Base-by-base conservation (phyloP, 1,140 invertebrate species). In the Steinernema feltiae region DNA sequence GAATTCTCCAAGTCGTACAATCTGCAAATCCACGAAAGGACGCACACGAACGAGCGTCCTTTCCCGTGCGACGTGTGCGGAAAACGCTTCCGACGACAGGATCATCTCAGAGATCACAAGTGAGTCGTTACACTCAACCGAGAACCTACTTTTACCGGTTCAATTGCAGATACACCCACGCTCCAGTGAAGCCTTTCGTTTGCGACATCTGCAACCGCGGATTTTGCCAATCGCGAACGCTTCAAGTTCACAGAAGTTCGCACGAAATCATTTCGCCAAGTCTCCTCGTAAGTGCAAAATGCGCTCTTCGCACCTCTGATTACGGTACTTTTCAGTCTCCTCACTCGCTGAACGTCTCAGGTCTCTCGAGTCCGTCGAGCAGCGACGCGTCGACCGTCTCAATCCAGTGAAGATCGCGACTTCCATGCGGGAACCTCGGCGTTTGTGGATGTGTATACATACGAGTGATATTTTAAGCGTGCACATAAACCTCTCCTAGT, bases 1-100 rank as follows among this genome's bases (percentile, higher is more conserved):
- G 94, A 97, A 83, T 98, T 98, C 87, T 98, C 95, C 30, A 98
- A 98, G 87, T 94, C 93, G 12, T 98, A 98, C 89, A 99, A 99
- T 88, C 89, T 99, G 80, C 90, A 98, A 70, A 98, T 98, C 76
- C 95, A 98, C 89, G 95, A 97, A 86, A 48, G 79, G 24, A 98
- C 95, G 0, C 96, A 98, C 84, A 98, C 96, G 7, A 94, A 98
- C 87, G 96, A 98, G 87, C 88, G 96, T 72, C 96, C 96, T 0
- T 98, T 96, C 87, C 93, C 93, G 31, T 99, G 96, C 88, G 95
- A 98, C 87, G 95, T 98, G 80, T 99, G 96, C 86, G 92, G 93
- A 31, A 98, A 98, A 87, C 93, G 94, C 0, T 99, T 99, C 88
- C 89, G 95, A 77, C 89, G 95, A 85, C 95, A 98, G 87, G 87